phyloP scores from a whole-genome alignment of 2,888 invertebrate species.

The Sipha maydis region DNA sequence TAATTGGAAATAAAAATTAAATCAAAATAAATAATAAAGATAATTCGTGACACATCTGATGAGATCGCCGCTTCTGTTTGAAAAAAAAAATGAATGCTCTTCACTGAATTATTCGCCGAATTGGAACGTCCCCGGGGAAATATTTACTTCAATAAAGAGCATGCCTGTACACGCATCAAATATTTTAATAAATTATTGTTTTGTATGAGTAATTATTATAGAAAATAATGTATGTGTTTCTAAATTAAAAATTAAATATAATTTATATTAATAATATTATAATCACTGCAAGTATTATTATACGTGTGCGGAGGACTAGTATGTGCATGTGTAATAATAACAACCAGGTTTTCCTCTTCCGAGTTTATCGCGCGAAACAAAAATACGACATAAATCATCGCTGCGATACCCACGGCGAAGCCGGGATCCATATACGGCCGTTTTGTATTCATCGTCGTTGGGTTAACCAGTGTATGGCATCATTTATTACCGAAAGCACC shows the following conservation, averaged over 20 bases:
- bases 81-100: conserved; percentile 36
- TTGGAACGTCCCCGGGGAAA: conserved; percentile 50
- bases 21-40: conserved; percentile 20
- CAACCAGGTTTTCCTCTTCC: conserved; percentile 13
- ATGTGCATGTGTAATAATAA: not conserved
- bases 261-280: not conserved
- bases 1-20: no score
- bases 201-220: not conserved
- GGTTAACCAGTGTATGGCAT: conserved; percentile 53
- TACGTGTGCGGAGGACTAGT: not conserved
- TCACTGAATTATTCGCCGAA: conserved; percentile 42
- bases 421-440: not conserved
- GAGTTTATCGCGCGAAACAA: conserved; percentile 48
- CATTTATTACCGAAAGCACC: conserved; percentile 56
- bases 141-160: conserved; percentile 2
- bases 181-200: conserved; percentile 29
- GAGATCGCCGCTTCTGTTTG: conserved; percentile 15
- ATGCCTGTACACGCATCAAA: not conserved
- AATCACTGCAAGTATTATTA: not conserved
- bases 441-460: conserved; percentile 53
- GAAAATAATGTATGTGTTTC: not conserved
- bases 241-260: conserved; percentile 12
- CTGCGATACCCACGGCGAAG: not conserved
- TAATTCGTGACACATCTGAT: conserved; percentile 2
- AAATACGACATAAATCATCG: conserved; percentile 57